Base-by-base conservation (phyloP, 2,797 vertebrate species). In the Acipenser ruthenus region DNA sequence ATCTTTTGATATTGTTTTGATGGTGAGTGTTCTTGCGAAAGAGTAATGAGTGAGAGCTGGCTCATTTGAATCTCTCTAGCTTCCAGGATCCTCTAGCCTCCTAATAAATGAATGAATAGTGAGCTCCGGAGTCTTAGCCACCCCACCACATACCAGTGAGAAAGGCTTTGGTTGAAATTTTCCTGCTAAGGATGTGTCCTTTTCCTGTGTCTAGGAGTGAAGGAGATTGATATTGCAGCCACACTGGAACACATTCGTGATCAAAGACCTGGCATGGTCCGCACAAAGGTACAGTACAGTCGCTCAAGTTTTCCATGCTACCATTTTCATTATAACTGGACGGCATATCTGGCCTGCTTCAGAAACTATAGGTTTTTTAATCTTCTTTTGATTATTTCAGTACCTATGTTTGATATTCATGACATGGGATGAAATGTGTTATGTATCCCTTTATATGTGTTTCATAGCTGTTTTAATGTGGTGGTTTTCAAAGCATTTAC, bases 151-250 rank as follows among this genome's bases (percentile, higher is more conserved):
- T 37, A 37, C 37, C 37, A 37, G 37, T 37, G 37, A 37, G 37
- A 37, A 37, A 37, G 37, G 37, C 37, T 5, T 37, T 37, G 37
- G 5, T 37, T 37, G 37, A 37, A 37, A 37, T 37, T 8, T 53
- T 53, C 4, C 52, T 53, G 9, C 12, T 53, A 53, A 53, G 52
- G 6, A 9, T 53, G 6, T 53, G 12, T 53, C 52, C 37, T 37
- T 37, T 37, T 37, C 37, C 6, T 55, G 6, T 55, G 59, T 8
- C 59, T 73, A 99, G 96, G 96, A 10, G 95, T 97, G 74, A 99
- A 99, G 78, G 96, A 99, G 81, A 98, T 98, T 1, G 96, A 99
- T 78, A 99, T 99, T 0, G 96, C 96, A 10, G 96, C 96, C 64
- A 89, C 96, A 0, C 79, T 99, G 86, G 96, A 99, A 76, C 95